phyloP scores from a whole-genome alignment of 2,113 vertebrate genomes.

The Scartelaos histophorus region DNA sequence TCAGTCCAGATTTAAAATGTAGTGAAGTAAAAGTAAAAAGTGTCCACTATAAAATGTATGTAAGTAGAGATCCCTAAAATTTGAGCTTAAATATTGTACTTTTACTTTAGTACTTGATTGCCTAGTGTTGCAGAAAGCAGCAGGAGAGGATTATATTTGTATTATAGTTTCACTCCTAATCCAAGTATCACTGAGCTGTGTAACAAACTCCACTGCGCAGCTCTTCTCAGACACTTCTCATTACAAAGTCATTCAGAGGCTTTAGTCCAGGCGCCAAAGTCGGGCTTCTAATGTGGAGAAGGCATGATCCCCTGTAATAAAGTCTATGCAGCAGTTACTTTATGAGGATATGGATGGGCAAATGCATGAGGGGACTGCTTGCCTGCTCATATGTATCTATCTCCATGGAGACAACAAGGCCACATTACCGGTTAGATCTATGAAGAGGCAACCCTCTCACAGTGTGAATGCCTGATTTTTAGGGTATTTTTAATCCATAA shows the following conservation, averaged over 20 bases:
- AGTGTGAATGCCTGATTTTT: too few species aligned
- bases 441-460: too few species aligned
- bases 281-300: constrained; percentile 33
- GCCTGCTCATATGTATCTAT: too few species aligned
- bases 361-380: not conserved
- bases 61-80: too few species aligned
- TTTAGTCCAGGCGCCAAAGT: constrained; percentile 54
- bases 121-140: constrained; percentile 63
- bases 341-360: constrained; percentile 13
- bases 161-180: constrained; percentile 73
- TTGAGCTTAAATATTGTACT: too few species aligned
- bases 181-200: constrained; percentile 72
- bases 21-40: too few species aligned
- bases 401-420: too few species aligned
- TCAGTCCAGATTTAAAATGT: too few species aligned
- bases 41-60: too few species aligned
- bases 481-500: too few species aligned
- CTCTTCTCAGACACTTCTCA: constrained; percentile 54
- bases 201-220: constrained; percentile 65
- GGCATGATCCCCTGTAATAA: constrained; percentile 33
- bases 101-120: too few species aligned
- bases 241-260: constrained; percentile 65
- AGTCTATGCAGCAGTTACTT: constrained; percentile 33
- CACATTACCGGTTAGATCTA: too few species aligned
- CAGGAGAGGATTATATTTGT: constrained; percentile 72